phyloP scores from a whole-genome alignment of 2,888 invertebrate species.

The Acrobasis repandana region DNA sequence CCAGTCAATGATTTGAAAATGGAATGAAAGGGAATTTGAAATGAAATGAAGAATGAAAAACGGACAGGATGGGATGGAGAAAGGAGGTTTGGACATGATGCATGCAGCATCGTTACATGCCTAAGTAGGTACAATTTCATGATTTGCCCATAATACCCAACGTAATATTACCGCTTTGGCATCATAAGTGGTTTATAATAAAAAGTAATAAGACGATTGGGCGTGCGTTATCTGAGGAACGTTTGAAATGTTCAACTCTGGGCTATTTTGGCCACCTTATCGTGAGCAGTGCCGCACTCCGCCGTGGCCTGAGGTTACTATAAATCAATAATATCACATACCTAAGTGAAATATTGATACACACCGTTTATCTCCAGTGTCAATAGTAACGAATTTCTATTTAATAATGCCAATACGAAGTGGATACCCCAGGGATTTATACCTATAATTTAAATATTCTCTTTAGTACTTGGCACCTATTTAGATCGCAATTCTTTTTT shows the following conservation, averaged over 20 bases:
- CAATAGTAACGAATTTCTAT: slow-evolving; percentile 37
- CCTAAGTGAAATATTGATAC: slow-evolving; percentile 63
- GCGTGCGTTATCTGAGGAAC: slow-evolving; percentile 59
- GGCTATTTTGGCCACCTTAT: slow-evolving; percentile 80
- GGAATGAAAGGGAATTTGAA: too few relatives aligned
- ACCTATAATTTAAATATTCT: too few relatives aligned
- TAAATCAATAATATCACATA: slow-evolving; percentile 70
- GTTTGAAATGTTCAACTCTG: slow-evolving; percentile 58
- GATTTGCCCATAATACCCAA: slow-evolving; percentile 4
- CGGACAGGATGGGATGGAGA: too few relatives aligned
- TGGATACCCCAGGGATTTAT: too few relatives aligned
- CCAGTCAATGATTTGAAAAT: too few relatives aligned
- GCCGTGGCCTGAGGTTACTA: slow-evolving; percentile 60
- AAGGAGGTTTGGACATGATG: too few relatives aligned
- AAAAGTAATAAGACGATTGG: slow-evolving; percentile 52
- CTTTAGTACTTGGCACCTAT: too few relatives aligned
- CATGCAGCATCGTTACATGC: too few relatives aligned
- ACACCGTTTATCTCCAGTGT: slow-evolving; percentile 48
- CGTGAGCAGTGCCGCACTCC: slow-evolving; percentile 58
- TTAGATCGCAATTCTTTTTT: too few relatives aligned
- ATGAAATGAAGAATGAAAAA: too few relatives aligned
- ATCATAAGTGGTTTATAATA: slow-evolving; percentile 44
- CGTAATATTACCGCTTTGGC: slow-evolving; percentile 35
- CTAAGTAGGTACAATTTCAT: not conserved
- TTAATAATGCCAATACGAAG: slow-evolving; percentile 22